phyloP scores from a whole-genome alignment of 2,113 vertebrate genomes.

The Spheniscus mendiculus region DNA sequence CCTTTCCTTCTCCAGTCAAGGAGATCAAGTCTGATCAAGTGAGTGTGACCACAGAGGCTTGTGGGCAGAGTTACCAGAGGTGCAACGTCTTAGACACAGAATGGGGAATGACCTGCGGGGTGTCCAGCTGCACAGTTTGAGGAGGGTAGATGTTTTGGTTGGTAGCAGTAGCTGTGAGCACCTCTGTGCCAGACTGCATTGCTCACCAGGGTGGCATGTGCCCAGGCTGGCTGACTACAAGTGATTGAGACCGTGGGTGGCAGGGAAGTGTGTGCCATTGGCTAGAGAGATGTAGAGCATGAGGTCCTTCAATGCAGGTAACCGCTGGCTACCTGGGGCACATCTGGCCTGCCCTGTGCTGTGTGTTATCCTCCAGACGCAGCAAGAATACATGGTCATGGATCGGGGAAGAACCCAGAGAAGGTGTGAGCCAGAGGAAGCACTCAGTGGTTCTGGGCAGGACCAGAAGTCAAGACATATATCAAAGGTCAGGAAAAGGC shows the following conservation, averaged over 20 bases:
- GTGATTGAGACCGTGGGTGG: neutral
- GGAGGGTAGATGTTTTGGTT: neutral
- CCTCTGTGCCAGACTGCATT: neutral
- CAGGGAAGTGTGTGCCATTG: neutral
- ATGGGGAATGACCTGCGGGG: neutral
- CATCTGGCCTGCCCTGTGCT: neutral
- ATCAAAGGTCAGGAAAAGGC: neutral
- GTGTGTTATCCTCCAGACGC: neutral
- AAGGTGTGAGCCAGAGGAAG: neutral
- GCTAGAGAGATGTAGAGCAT: neutral
- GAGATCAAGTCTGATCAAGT: neutral
- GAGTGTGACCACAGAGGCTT: neutral
- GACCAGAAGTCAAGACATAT: neutral
- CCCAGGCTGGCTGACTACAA: neutral
- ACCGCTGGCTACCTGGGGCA: fast-evolving
- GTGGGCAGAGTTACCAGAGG: neutral
- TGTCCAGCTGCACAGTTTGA: neutral
- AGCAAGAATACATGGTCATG: neutral
- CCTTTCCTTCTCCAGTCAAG: neutral
- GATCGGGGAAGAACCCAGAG: neutral
- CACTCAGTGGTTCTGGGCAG: neutral
- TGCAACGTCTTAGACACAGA: neutral
- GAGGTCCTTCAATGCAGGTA: neutral
- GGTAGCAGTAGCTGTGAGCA: neutral
- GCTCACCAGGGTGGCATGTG: neutral